Conservation (phyloP, 2,797 vertebrate species). For the Aphelocoma californica region DNA sequence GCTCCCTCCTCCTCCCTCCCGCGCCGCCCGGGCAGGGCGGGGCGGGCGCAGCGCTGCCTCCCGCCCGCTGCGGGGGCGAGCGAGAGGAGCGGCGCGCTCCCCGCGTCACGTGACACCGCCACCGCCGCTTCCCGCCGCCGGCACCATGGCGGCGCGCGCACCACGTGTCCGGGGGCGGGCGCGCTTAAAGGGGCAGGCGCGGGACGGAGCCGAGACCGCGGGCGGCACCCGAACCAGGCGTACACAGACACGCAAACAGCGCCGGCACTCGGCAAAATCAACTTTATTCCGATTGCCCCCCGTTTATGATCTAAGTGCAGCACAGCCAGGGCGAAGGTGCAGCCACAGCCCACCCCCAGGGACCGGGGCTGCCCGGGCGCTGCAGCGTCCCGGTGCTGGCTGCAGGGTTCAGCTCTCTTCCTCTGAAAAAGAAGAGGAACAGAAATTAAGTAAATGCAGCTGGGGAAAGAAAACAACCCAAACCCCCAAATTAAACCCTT, state of each 20-base stretch:
- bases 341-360: rapidly evolving
- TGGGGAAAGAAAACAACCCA: not conserved
- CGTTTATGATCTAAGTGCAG: too few relatives aligned
- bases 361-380: too few relatives aligned
- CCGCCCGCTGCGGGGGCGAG: not conserved
- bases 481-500: rapidly evolving
- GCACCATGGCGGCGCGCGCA: not conserved
- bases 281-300: not conserved
- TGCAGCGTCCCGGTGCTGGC: rapidly evolving
- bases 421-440: conserved; percentile 59
- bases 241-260: too few relatives aligned
- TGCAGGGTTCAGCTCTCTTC: conserved; percentile 61
- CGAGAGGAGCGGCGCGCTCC: not conserved
- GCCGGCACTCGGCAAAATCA: not conserved
- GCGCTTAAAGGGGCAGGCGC: not conserved
- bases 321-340: rapidly evolving
- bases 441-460: not conserved
- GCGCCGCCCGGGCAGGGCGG: not conserved
- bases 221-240: too few relatives aligned
- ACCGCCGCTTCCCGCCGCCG: not conserved
- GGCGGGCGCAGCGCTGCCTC: not conserved
- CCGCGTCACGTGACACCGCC: not conserved
- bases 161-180: not conserved
- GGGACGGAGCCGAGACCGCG: too few relatives aligned
- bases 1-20: not conserved